These are phyloP conservation scores for Himalopsyche japonica DNA, from an alignment of 2,888 invertebrate species.

Conservation along the genomic window DNA sequence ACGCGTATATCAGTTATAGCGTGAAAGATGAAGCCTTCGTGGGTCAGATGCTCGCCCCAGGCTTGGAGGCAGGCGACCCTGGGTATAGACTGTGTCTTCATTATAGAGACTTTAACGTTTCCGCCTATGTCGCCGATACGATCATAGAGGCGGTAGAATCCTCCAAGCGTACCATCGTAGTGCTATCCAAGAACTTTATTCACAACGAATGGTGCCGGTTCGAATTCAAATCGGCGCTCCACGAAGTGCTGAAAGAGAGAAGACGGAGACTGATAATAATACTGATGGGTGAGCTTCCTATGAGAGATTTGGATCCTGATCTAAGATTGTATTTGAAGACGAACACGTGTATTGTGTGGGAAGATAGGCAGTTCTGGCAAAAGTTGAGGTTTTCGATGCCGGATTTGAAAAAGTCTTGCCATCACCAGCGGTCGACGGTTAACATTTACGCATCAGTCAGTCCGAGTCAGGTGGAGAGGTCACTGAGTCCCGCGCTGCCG, in stretches of 20 bases:
- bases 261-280: conserved; percentile 87
- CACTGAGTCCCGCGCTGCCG: conserved; percentile 65
- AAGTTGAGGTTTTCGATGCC: conserved; percentile 92
- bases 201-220: conserved; percentile 94
- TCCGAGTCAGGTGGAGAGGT: conserved; percentile 60
- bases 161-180: conserved; percentile 85
- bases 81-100: conserved; percentile 88
- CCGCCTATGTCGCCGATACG: conserved; percentile 87
- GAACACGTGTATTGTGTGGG: conserved; percentile 90
- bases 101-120: conserved; percentile 88
- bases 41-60: conserved; percentile 83
- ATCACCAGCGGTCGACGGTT: conserved; percentile 68
- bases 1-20: conserved; percentile 94
- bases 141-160: conserved; percentile 91
- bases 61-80: conserved; percentile 80
- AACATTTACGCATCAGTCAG: conserved; percentile 73
- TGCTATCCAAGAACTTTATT: conserved; percentile 90
- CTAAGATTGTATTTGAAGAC: conserved; percentile 87
- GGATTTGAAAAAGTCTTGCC: conserved; percentile 67
- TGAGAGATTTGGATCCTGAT: conserved; percentile 88
- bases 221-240: conserved; percentile 92
- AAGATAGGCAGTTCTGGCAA: conserved; percentile 96
- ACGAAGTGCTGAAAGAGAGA: conserved; percentile 85
- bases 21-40: conserved; percentile 92
- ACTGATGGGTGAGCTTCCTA: conserved; percentile 85